Conservation (phyloP, 1,140 invertebrate genomes). For the Drosophila bifasciata region DNA sequence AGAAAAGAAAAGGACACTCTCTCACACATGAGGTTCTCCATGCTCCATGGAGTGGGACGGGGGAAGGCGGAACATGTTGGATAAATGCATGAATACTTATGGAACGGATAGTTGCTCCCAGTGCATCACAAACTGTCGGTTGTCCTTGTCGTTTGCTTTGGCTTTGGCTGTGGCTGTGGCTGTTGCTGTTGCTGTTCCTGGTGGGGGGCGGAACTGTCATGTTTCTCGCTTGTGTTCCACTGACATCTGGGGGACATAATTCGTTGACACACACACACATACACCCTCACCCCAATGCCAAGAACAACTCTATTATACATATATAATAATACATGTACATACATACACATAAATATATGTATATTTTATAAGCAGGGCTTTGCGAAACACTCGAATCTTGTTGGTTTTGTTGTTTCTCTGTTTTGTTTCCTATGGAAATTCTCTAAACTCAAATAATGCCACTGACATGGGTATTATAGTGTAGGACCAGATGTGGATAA, state of each 20-base stretch:
- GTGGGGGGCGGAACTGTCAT: conserved; percentile 57
- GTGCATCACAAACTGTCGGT: conserved; percentile 55
- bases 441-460: conserved; percentile 46
- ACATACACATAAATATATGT: conserved; percentile 23
- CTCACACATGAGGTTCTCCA: conserved; percentile 31
- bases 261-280: conserved; percentile 58
- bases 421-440: conserved; percentile 48
- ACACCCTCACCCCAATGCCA: conserved; percentile 24
- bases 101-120: conserved; percentile 32
- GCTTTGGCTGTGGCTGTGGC: conserved; percentile 1
- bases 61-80: background rate
- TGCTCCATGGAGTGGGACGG: background rate
- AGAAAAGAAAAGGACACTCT: conserved; percentile 57
- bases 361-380: conserved; percentile 30
- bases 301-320: conserved; percentile 5
- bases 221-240: conserved; percentile 72
- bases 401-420: conserved; percentile 23
- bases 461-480: no score
- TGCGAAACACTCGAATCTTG: conserved; percentile 39
- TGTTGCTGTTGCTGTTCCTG: conserved; percentile 35
- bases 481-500: no score
- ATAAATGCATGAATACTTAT: conserved; percentile 78
- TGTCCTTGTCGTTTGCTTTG: no score
- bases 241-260: conserved; percentile 76
- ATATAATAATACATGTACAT: conserved; percentile 22